Base-by-base conservation (phyloP, 2,113 vertebrate genomes). In the Oxygymnocypris stewartii region DNA sequence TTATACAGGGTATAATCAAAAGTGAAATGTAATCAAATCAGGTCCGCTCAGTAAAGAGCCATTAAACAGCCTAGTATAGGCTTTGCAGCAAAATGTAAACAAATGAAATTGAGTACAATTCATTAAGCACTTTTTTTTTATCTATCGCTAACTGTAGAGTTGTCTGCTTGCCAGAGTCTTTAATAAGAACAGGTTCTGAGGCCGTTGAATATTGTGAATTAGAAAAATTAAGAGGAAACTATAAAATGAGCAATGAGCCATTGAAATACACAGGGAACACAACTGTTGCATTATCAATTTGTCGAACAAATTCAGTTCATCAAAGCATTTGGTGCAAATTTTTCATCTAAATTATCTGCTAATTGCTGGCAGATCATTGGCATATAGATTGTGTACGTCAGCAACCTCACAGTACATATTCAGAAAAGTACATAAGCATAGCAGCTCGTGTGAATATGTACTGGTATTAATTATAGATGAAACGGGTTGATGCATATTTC, bases 401-500 rank as follows among this genome's bases (percentile, higher is more conserved):
- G 79, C n/a, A 81, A 25, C 37, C 59, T 57, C 44, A 12, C 14
- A 35, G 25, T 35, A 37, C 76, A 51, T 37, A 57, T 0, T 11
- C 11, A 59, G 35, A 79, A 79, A 59, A 23, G 51, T 35, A 79
- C 0, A 20, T 54, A 37, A 31, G 35, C 49, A 59, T 18, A 6
- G 20, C 31, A 79, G 77, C n/a, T 11, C 16, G 13, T 78, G 75
- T 54, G 47, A 79, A 18, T 65, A 47, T 67, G 47, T 78, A 28
- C 10, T 20, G n/a, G 49, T 47, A 67, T 82, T 20, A 25, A 67
- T 67, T 71, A 83, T 73, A 73, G 11, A 83, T 83, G 20, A 54
- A 79, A n/a, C 4, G 23, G 2, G 9, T 74, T 86, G 10, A 74
- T 82, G 78, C 85, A 86, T 81, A 47, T 82, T 86, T 86, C 51